Evolutionary conservation across 2,113 vertebrate species (phyloP).

Genomic region (Ginglymostoma cirratum): DNA sequence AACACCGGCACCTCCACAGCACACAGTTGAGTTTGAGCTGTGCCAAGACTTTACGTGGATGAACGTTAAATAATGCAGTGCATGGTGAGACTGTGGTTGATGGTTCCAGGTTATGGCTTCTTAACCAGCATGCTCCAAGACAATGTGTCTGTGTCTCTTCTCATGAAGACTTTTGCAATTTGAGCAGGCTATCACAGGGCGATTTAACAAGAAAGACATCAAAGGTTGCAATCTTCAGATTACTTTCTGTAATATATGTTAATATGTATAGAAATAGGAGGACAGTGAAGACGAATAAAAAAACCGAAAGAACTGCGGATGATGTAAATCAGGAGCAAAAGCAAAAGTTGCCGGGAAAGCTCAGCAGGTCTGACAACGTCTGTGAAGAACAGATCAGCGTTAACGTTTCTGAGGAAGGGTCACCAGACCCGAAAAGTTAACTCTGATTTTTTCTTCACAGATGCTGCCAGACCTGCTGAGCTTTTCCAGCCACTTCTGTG

Average conservation of each 20-base stretch:
- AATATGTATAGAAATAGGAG: background rate
- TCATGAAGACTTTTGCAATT: background rate
- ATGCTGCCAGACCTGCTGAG: too few relatives aligned
- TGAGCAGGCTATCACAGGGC: background rate
- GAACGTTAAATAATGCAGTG: background rate
- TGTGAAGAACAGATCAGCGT: too few relatives aligned
- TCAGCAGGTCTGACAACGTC: too few relatives aligned
- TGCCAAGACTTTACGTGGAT: background rate
- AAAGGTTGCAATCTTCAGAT: background rate
- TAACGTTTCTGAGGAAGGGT: too few relatives aligned
- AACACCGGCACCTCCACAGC: too few relatives aligned
- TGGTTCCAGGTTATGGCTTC: background rate
- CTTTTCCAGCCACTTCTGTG: too few relatives aligned
- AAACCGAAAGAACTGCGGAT: too few relatives aligned
- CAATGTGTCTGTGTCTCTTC: background rate
- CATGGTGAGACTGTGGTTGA: background rate
- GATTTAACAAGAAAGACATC: background rate
- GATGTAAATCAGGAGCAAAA: too few relatives aligned
- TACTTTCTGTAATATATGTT: background rate
- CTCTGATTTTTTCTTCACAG: too few relatives aligned
- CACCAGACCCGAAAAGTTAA: too few relatives aligned
- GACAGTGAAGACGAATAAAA: too few relatives aligned
- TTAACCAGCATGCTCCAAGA: background rate
- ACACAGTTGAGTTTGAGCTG: background rate
- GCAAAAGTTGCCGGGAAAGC: too few relatives aligned